Percentiles rank a stretch among this genome's conserved stretches.
Conservation (phyloP, 1,140 invertebrate genomes). For the Wasmannia auropunctata region DNA sequence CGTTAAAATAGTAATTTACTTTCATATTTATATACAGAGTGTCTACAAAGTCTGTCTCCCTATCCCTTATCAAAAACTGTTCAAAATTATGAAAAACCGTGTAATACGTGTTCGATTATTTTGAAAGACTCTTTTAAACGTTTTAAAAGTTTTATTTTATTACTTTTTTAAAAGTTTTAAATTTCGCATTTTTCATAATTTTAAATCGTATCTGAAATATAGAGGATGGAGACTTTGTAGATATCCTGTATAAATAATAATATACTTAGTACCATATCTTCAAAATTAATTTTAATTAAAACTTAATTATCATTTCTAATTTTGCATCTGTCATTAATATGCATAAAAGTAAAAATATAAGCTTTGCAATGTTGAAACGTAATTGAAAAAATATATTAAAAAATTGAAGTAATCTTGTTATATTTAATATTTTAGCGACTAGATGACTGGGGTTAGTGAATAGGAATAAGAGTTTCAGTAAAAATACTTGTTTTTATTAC, state of each 20-base stretch:
- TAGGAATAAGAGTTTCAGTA: conserved; percentile 65
- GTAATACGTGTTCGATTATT: too few relatives aligned
- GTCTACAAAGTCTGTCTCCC: too few relatives aligned
- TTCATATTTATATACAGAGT: too few relatives aligned
- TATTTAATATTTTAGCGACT: not conserved
- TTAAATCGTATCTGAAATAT: too few relatives aligned
- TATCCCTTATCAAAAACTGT: too few relatives aligned
- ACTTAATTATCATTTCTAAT: not conserved
- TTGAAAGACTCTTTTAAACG: too few relatives aligned
- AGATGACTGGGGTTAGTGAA: not conserved
- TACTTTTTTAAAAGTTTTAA: too few relatives aligned
- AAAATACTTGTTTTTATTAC: conserved; percentile 79
- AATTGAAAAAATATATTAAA: not conserved
- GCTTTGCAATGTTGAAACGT: not conserved
- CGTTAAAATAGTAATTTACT: not conserved
- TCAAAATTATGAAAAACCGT: too few relatives aligned
- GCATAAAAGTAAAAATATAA: not conserved
- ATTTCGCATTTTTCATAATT: too few relatives aligned
- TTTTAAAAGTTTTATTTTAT: too few relatives aligned
- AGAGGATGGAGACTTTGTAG: too few relatives aligned
- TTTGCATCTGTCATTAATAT: not conserved
- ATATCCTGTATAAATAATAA: not conserved
- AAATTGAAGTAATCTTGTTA: not conserved
- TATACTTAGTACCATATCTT: not conserved
- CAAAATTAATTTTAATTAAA: not conserved